These are phyloP conservation scores for Lagocephalus sceleratus DNA, from an alignment of 2,797 vertebrate genomes.

Conservation along the genomic window DNA sequence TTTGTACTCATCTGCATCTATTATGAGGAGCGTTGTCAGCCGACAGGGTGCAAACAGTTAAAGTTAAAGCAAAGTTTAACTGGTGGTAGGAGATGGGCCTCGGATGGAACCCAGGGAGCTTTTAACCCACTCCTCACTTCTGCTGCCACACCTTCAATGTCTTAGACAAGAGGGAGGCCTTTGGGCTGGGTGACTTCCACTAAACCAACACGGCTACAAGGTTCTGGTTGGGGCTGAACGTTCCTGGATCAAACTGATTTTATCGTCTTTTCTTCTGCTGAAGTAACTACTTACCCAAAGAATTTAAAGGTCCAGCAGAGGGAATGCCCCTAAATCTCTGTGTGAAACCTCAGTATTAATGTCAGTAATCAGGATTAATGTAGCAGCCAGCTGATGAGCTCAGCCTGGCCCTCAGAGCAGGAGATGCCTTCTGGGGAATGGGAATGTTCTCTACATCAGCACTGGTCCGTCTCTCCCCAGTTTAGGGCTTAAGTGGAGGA, in stretches of 20 bases:
- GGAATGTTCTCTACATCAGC: neutral
- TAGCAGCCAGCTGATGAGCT: neutral
- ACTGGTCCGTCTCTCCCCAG: neutral
- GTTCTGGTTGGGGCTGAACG: constrained; percentile 35
- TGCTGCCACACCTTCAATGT: constrained; percentile 43
- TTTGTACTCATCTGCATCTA: constrained; percentile 22
- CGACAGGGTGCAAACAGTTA: constrained; percentile 1
- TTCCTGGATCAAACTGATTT: constrained; percentile 14
- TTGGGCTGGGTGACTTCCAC: constrained; percentile 17
- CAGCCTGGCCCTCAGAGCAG: neutral
- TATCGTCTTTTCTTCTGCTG: constrained; percentile 1
- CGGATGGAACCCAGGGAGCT: constrained; percentile 20
- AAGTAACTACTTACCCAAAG: constrained; percentile 7
- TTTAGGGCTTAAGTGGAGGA: too few relatives aligned
- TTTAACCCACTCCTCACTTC: constrained; percentile 50
- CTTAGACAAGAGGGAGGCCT: constrained; percentile 29
- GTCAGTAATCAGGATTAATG: constrained; percentile 7
- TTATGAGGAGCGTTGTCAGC: constrained; percentile 28
- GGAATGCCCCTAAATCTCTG: constrained; percentile 1
- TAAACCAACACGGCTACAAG: constrained; percentile 28
- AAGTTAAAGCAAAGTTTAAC: neutral
- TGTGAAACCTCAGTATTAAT: constrained; percentile 14
- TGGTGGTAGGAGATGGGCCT: constrained; percentile 19
- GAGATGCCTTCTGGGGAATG: neutral
- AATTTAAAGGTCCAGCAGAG: neutral